Conservation (phyloP, 2,113 vertebrate genomes). For the Neogale vison region DNA sequence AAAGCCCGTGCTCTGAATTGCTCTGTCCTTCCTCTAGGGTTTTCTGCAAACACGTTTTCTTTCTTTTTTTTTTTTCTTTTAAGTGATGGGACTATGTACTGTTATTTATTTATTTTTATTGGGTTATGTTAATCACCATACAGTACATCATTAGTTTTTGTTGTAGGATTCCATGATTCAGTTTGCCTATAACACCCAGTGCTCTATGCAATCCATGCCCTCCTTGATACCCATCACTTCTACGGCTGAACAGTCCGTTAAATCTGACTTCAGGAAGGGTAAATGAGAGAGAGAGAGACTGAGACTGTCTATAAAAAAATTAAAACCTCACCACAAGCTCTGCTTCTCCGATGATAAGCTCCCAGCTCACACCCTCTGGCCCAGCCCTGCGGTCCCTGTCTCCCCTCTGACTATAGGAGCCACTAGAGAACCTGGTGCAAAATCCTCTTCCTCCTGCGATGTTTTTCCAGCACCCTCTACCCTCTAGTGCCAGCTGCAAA, state of each 20-base stretch:
- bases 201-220: too few relatives aligned
- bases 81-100: too few relatives aligned
- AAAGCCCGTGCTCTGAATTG: not conserved
- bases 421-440: not conserved
- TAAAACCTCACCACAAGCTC: not conserved
- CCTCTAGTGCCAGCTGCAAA: not conserved
- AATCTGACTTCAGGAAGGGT: not conserved
- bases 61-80: too few relatives aligned
- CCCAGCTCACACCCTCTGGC: not conserved
- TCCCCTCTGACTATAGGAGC: not conserved
- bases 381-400: accelerated
- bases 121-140: too few relatives aligned
- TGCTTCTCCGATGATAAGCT: not conserved
- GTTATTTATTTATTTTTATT: too few relatives aligned
- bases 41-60: not conserved
- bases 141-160: too few relatives aligned
- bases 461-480: not conserved
- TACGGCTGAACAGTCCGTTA: not conserved
- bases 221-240: not conserved
- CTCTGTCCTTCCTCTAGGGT: not conserved
- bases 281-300: not conserved
- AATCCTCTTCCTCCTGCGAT: not conserved
- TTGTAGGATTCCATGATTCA: too few relatives aligned
- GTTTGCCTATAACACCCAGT: too few relatives aligned
- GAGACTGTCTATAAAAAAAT: not conserved